phyloP scores from a whole-genome alignment of 1,140 invertebrate species.

The Caenorhabditis remanei region DNA sequence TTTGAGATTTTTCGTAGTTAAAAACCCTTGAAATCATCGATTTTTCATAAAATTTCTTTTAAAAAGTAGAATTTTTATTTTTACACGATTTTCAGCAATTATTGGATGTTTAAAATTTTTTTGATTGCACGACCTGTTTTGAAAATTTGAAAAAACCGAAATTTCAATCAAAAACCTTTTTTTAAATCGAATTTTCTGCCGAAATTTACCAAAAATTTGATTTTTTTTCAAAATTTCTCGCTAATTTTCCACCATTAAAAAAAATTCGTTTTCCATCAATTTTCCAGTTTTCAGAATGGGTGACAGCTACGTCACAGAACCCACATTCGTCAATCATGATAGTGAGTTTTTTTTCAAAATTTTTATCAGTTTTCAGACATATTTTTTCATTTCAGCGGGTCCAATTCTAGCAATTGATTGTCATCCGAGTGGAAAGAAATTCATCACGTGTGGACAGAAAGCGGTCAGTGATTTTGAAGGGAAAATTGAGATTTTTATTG shows the following conservation, averaged over 20 bases:
- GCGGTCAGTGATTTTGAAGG: constrained; percentile 24
- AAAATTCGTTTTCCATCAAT: no score
- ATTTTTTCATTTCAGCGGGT: constrained; percentile 29
- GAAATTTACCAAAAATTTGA: neutral
- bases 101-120: no score
- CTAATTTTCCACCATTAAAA: no score
- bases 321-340: constrained; percentile 22
- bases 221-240: neutral
- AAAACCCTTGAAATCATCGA: neutral
- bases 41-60: neutral
- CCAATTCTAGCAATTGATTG: constrained; percentile 62
- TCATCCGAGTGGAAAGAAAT: constrained; percentile 61
- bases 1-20: no score
- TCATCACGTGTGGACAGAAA: constrained; percentile 63
- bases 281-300: neutral
- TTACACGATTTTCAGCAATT: no score
- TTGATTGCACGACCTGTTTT: no score
- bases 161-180: no score
- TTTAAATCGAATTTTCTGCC: no score
- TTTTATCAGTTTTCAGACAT: neutral
- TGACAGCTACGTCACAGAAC: neutral
- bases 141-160: no score
- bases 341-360: neutral
- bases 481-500: neutral
- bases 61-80: no score